phyloP scores from a whole-genome alignment of 2,888 invertebrate species.

The Dorcus parallelipipedus region DNA sequence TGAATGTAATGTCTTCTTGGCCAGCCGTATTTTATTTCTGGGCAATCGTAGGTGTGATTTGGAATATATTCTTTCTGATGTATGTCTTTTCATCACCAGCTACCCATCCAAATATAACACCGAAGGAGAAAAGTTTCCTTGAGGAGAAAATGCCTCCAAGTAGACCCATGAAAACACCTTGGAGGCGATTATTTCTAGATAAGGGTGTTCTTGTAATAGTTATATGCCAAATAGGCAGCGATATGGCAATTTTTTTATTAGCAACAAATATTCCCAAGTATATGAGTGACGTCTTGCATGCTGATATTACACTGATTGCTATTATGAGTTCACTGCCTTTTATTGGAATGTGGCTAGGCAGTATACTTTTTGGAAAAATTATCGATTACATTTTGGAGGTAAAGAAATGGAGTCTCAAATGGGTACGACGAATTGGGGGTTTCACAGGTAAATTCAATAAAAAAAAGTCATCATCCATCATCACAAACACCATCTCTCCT shows the following conservation, averaged over 20 bases:
- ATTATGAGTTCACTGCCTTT: slow-evolving; percentile 63
- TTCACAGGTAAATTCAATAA: background rate
- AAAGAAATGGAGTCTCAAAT: slow-evolving; percentile 3
- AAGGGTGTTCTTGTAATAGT: slow-evolving; percentile 73
- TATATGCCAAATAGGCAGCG: slow-evolving; percentile 68
- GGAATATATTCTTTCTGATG: slow-evolving; percentile 11
- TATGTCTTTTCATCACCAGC: slow-evolving; percentile 53
- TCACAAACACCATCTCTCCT: background rate
- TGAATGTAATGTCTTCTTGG: slow-evolving; percentile 54
- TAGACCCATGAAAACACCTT: slow-evolving; percentile 8
- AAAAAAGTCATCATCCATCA: no score
- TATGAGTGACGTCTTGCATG: slow-evolving; percentile 64
- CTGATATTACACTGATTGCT: slow-evolving; percentile 62
- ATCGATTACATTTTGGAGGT: slow-evolving; percentile 5
- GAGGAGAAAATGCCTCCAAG: background rate
- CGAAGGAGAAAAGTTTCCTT: slow-evolving; percentile 7
- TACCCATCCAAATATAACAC: slow-evolving; percentile 43
- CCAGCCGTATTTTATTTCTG: slow-evolving; percentile 36
- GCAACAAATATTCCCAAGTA: slow-evolving; percentile 68
- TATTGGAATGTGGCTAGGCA: slow-evolving; percentile 63
- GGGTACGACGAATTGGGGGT: slow-evolving; percentile 1
- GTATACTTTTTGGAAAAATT: slow-evolving; percentile 58
- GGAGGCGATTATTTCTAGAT: slow-evolving; percentile 41
- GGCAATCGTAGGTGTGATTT: slow-evolving; percentile 7
- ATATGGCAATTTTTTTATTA: slow-evolving; percentile 70